phyloP scores from a whole-genome alignment of 2,888 invertebrate genomes.

The Morpho achilles region DNA sequence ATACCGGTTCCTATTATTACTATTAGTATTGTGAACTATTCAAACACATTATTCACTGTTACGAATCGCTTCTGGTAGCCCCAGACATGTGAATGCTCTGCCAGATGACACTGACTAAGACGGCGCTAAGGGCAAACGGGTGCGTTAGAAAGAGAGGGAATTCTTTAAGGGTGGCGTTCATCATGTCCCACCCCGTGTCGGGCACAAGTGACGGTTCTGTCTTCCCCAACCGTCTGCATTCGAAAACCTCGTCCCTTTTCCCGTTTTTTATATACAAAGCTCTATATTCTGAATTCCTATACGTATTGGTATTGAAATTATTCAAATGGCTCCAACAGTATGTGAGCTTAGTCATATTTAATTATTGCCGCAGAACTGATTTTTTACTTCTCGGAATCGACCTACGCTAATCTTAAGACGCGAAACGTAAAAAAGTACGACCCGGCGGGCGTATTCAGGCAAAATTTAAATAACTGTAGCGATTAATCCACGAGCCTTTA shows the following conservation, averaged over 20 bases:
- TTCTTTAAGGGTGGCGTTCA: conserved; percentile 63
- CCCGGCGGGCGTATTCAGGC: conserved; percentile 51
- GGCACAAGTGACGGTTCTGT: conserved; percentile 66
- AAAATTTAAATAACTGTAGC: conserved; percentile 67
- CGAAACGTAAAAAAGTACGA: conserved; percentile 61
- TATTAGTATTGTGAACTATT: conserved; percentile 61
- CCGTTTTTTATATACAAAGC: conserved; percentile 37
- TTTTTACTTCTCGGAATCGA: conserved; percentile 64
- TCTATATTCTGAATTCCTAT: not conserved
- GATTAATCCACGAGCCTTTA: conserved; percentile 62
- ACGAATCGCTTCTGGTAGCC: conserved; percentile 71
- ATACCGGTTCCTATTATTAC: conserved; percentile 44
- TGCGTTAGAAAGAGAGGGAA: conserved; percentile 47
- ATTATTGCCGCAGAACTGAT: conserved; percentile 48
- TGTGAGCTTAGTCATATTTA: conserved; percentile 46
- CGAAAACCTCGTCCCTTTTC: conserved; percentile 59
- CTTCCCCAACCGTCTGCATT: conserved; percentile 67
- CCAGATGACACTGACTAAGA: conserved; percentile 64
- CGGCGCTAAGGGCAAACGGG: conserved; percentile 31
- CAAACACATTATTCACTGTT: conserved; percentile 72
- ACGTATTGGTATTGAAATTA: conserved; percentile 12
- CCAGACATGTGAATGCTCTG: conserved; percentile 60
- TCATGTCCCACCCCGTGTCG: conserved; percentile 72
- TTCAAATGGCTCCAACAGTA: conserved; percentile 22
- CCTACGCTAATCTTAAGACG: conserved; percentile 65